Evolutionary conservation across 2,888 invertebrate genomes (phyloP).

Genomic region (Axea sp.): DNA sequence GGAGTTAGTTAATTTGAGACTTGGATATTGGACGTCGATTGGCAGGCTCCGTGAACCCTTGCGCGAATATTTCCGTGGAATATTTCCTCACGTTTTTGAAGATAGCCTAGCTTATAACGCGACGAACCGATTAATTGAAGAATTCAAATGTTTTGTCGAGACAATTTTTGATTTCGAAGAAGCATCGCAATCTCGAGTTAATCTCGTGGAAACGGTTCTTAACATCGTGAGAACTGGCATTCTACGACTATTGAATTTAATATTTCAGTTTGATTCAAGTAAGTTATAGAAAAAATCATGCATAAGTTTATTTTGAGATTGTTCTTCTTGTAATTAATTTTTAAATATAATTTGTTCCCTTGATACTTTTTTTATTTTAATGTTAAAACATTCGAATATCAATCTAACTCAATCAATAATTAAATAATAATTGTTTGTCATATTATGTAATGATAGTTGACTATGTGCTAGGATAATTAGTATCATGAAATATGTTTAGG

Average conservation of each 20-base stretch:
- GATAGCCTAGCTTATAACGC: constrained; percentile 63
- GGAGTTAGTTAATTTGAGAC: constrained; percentile 63
- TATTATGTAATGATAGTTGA: no score
- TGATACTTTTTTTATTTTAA: no score
- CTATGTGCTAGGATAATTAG: no score
- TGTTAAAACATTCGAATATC: no score
- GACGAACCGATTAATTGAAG: constrained; percentile 65
- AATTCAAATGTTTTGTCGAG: constrained; percentile 65
- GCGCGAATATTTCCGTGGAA: constrained; percentile 66
- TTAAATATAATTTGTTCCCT: no score
- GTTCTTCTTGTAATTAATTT: no score
- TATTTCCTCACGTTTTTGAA: constrained; percentile 63
- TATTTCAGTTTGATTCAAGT: constrained; percentile 65
- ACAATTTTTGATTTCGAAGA: constrained; percentile 59
- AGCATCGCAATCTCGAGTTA: constrained; percentile 25
- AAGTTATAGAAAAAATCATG: constrained; percentile 42
- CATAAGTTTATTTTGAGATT: neutral
- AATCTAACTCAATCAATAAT: no score
- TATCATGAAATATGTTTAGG: no score
- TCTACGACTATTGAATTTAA: constrained; percentile 60
- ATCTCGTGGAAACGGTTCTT: constrained; percentile 35
- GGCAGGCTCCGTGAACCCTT: constrained; percentile 66
- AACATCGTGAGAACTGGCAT: constrained; percentile 31
- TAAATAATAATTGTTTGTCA: no score
- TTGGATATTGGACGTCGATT: constrained; percentile 65